Base-by-base conservation (phyloP, 2,888 invertebrate genomes). In the Blastobasis lacticolella region DNA sequence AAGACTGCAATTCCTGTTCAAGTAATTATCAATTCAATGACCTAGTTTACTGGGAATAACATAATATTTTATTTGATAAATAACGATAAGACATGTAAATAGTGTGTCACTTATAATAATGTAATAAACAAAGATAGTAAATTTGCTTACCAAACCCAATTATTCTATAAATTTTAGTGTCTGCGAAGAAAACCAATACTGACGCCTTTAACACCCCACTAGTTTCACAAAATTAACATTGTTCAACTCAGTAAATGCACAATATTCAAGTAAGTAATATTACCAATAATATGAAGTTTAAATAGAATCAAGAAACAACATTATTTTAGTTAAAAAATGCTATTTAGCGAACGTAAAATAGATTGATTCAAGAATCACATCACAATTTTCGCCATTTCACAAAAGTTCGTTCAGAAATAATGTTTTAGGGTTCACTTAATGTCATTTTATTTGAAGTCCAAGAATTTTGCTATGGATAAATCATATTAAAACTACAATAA, bases 331-430 rank as follows among this genome's bases (percentile, higher is more conserved):
- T 73, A 70, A 51, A 71, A 71, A 75, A 70, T 63, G 60, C 61
- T 62, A 67, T 57, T 53, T 67, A 69, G 63, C 58, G 71, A 69
- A 71, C 63, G 63, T 67, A 69, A 69, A 77, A 71, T 74, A 76
- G 66, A 75, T 72, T 76, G 70, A 76, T 74, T 72, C 66, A 74
- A 73, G 72, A 78, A 67, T 71, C 75, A 79, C 79, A 77, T 23
- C 23, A 23, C 23, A 23, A 23, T 79, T 78, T 78, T 85, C 85
- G 86, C 87, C 86, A 86, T 86, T 85, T 80, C 82, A 78, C 74
- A 77, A 75, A 73, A 76, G 64, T 66, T 58, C 46, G 66, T 68
- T 68, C 60, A 58, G 63, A 66, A 71, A 67, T 55, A 48, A 40
- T 23, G 23, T 23, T 23, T 2, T 23, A 23, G 1, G 23, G 23